phyloP scores from a whole-genome alignment of 2,888 invertebrate genomes.

The Alitta virens region DNA sequence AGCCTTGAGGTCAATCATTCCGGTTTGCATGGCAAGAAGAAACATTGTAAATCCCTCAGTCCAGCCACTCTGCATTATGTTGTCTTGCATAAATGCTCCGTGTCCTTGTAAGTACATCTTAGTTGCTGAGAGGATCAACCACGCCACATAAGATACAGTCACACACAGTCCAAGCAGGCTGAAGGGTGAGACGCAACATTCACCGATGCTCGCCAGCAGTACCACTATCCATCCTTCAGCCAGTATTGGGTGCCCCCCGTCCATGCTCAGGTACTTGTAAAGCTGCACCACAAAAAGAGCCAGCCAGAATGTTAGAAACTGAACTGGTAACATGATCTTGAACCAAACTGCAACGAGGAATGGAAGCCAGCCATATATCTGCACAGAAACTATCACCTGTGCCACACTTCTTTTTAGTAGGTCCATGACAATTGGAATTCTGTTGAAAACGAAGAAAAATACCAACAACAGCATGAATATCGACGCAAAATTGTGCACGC shows the following conservation, averaged over 20 bases:
- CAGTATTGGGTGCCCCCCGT: slow-evolving; percentile 39
- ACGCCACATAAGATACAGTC: slow-evolving; percentile 59
- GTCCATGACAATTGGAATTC: slow-evolving; percentile 53
- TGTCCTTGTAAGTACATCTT: slow-evolving; percentile 57
- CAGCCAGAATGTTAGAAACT: slow-evolving; percentile 61
- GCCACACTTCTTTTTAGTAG: not conserved
- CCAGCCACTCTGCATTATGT: slow-evolving; percentile 57
- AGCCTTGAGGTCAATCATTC: slow-evolving; percentile 59
- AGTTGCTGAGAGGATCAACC: slow-evolving; percentile 55
- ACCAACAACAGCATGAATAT: slow-evolving; percentile 56
- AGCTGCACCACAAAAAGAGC: slow-evolving; percentile 58
- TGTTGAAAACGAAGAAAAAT: slow-evolving; percentile 56
- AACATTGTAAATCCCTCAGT: slow-evolving; percentile 62
- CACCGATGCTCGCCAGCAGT: slow-evolving; percentile 54
- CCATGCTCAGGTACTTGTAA: slow-evolving; percentile 44
- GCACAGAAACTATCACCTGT: slow-evolving; percentile 19
- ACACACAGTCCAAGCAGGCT: slow-evolving; percentile 60
- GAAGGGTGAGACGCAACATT: slow-evolving; percentile 60
- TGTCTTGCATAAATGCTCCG: slow-evolving; percentile 47
- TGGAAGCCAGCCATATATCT: slow-evolving; percentile 51
- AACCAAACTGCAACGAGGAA: slow-evolving; percentile 56
- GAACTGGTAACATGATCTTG: slow-evolving; percentile 58
- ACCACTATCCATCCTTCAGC: slow-evolving; percentile 55
- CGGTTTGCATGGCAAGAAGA: slow-evolving; percentile 61
- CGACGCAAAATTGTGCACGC: slow-evolving; percentile 59